Conservation (phyloP, 1,140 invertebrate species). For the Apis dorsata region DNA sequence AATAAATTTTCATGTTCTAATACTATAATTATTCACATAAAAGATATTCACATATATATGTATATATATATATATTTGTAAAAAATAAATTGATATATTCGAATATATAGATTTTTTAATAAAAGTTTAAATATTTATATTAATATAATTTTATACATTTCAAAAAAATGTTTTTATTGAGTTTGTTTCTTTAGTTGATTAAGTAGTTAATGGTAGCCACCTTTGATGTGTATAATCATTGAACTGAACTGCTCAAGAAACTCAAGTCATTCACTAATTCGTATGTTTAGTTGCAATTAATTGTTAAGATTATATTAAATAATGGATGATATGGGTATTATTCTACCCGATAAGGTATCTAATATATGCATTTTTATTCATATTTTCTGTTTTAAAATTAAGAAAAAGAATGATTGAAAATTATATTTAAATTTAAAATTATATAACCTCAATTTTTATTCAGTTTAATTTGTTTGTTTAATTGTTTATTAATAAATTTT, state of each 20-base stretch:
- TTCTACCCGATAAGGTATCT: constrained; percentile 85
- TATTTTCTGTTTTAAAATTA: not conserved
- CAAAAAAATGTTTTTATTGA: not conserved
- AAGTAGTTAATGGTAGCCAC: constrained; percentile 35
- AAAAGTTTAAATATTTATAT: not conserved
- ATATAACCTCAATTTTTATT: constrained; percentile 32
- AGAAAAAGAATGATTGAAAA: not conserved
- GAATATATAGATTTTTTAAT: not conserved
- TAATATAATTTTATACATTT: not conserved
- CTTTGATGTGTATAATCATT: constrained; percentile 4
- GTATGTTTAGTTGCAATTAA: constrained; percentile 16
- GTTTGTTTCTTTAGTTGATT: constrained; percentile 9
- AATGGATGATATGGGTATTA: constrained; percentile 87
- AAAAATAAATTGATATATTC: not conserved
- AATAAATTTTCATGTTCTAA: not conserved
- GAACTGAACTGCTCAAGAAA: constrained; percentile 41
- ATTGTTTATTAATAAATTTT: not conserved
- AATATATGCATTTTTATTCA: constrained; percentile 54
- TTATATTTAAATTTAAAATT: not conserved
- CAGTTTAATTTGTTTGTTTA: not conserved
- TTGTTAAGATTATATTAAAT: not conserved
- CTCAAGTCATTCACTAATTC: constrained; percentile 53
- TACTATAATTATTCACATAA: not conserved
- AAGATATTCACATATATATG: not conserved
- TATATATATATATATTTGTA: not conserved